phyloP scores from a whole-genome alignment of 2,888 invertebrate genomes.

The Lissonota sp. region DNA sequence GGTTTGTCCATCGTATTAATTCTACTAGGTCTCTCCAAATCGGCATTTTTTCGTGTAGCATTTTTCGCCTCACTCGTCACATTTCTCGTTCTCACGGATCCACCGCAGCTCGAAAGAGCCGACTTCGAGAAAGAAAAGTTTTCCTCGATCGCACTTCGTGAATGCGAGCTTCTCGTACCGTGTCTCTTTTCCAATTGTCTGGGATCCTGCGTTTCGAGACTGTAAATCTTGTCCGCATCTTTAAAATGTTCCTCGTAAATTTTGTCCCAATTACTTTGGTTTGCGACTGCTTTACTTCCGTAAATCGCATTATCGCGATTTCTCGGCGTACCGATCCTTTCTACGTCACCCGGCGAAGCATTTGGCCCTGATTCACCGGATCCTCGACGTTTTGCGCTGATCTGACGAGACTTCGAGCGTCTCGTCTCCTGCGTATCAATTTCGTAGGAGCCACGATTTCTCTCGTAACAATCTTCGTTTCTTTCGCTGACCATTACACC shows the following conservation, averaged over 20 bases:
- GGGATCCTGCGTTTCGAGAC: slow-evolving; percentile 72
- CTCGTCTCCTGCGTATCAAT: slow-evolving; percentile 32
- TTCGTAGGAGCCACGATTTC: slow-evolving; percentile 67
- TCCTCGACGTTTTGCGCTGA: slow-evolving; percentile 72
- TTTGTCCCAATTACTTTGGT: slow-evolving; percentile 43
- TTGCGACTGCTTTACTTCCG: slow-evolving; percentile 50
- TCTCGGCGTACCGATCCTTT: slow-evolving; percentile 44
- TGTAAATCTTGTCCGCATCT: slow-evolving; percentile 79
- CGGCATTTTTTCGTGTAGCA: slow-evolving; percentile 3
- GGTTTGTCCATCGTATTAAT: slow-evolving; percentile 77
- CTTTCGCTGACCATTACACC: slow-evolving; percentile 35
- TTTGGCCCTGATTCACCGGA: neutral
- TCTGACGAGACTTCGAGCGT: slow-evolving; percentile 65
- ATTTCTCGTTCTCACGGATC: slow-evolving; percentile 26
- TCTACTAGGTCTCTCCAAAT: slow-evolving; percentile 64
- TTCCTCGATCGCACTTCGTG: slow-evolving; percentile 4
- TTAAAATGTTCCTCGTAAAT: slow-evolving; percentile 75
- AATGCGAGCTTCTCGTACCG: neutral
- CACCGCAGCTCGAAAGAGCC: neutral
- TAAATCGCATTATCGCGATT: slow-evolving; percentile 69
- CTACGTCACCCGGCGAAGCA: slow-evolving; percentile 41
- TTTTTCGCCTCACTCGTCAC: slow-evolving; percentile 29
- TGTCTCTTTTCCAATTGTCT: slow-evolving; percentile 50
- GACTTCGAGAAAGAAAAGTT: slow-evolving; percentile 32
- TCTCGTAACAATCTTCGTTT: slow-evolving; percentile 68